phyloP scores from a whole-genome alignment of 2,888 invertebrate species.

The Cephus spinipes region DNA sequence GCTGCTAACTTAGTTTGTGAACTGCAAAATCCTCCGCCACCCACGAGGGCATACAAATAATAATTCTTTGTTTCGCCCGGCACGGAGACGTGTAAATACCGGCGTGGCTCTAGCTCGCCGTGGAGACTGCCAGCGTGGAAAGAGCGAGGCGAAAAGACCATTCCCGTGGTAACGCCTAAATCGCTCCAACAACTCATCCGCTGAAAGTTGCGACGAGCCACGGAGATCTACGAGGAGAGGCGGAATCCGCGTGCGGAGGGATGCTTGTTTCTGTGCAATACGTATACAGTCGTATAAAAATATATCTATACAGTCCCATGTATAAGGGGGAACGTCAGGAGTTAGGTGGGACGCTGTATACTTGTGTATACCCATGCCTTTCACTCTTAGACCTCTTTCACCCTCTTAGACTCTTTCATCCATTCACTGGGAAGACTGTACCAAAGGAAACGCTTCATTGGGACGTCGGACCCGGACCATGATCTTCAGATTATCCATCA shows the following conservation, averaged over 20 bases:
- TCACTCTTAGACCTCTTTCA: background rate
- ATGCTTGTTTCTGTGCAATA: background rate
- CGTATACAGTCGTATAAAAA: background rate
- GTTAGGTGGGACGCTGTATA: background rate
- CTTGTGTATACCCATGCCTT: background rate
- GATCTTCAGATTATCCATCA: background rate
- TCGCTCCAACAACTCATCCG: constrained; percentile 65
- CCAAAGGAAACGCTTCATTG: background rate
- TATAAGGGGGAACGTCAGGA: background rate
- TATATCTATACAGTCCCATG: background rate
- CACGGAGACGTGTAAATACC: constrained; percentile 63
- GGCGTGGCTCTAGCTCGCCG: constrained; percentile 40
- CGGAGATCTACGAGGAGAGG: constrained; percentile 53
- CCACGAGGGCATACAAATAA: constrained; percentile 62
- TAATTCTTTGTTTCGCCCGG: constrained; percentile 63
- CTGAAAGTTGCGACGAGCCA: constrained; percentile 58
- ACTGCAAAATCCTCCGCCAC: constrained; percentile 63
- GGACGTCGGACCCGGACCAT: background rate
- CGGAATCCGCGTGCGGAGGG: background rate
- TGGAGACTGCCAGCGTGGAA: constrained; percentile 29
- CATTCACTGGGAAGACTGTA: background rate
- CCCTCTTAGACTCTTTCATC: background rate
- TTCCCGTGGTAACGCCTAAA: constrained; percentile 60
- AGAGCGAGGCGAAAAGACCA: constrained; percentile 49
- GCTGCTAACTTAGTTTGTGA: constrained; percentile 64